phyloP scores from a whole-genome alignment of 2,888 invertebrate genomes.

The Polydrusus pterygomalis region DNA sequence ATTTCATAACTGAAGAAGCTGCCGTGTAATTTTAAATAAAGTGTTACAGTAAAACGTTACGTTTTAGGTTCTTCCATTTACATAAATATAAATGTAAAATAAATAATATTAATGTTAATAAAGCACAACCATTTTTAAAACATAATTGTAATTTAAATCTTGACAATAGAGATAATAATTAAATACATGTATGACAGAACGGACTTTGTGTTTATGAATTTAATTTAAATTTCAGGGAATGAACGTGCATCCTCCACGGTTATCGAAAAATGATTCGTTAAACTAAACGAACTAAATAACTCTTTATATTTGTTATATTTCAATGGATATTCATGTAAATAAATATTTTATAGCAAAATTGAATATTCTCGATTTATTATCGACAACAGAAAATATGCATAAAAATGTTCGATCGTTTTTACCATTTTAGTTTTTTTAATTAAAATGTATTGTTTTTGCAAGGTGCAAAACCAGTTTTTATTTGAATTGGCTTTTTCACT shows the following conservation, averaged over 20 bases:
- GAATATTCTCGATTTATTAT: not conserved
- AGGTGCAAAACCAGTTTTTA: no score
- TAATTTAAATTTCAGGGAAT: not conserved
- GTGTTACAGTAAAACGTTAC: no score
- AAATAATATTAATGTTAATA: not conserved
- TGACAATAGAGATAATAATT: not conserved
- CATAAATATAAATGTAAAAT: no score
- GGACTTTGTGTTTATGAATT: conserved; percentile 2
- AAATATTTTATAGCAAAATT: not conserved
- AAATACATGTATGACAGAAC: not conserved
- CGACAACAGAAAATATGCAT: not conserved
- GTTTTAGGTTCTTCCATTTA: no score
- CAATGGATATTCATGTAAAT: not conserved
- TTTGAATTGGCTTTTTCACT: no score
- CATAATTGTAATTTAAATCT: not conserved
- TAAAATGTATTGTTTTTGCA: no score
- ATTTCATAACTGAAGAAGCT: no score
- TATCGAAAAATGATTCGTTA: conserved; percentile 5
- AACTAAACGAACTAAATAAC: not conserved
- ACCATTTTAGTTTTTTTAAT: no score
- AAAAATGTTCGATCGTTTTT: not conserved
- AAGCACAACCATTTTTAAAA: not conserved
- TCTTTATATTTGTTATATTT: conserved; percentile 5
- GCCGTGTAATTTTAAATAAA: no score
- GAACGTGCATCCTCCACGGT: not conserved